Evolutionary conservation across 2,113 vertebrate species (phyloP).

Genomic region (Gallinago paraguaiae): DNA sequence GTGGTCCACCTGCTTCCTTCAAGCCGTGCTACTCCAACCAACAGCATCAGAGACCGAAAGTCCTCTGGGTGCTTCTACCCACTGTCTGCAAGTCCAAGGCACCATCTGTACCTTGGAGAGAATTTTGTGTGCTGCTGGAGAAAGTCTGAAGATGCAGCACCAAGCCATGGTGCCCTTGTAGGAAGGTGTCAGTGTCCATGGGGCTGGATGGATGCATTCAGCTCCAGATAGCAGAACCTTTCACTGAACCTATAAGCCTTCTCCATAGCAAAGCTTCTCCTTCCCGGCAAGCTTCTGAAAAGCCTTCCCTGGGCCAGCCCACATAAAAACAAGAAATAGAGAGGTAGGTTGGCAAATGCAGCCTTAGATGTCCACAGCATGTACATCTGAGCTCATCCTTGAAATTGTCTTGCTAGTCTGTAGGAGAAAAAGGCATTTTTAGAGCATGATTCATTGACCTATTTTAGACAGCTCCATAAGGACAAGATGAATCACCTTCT

Average conservation of each 20-base stretch:
- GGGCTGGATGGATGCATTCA: background rate
- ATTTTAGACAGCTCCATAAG: constrained; percentile 14
- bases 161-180: rapidly evolving
- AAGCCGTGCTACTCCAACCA: background rate
- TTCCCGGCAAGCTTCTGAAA: background rate
- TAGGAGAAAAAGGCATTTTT: constrained; percentile 22
- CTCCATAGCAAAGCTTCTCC: background rate
- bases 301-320: background rate
- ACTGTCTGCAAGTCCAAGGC: background rate
- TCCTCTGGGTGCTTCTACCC: background rate
- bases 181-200: background rate
- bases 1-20: background rate
- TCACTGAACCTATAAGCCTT: background rate
- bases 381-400: background rate
- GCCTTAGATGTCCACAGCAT: background rate
- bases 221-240: background rate
- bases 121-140: background rate
- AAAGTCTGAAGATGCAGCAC: background rate
- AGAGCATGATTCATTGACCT: constrained; percentile 40
- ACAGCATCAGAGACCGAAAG: background rate
- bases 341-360: background rate
- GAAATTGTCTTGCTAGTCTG: background rate
- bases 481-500: constrained; percentile 14
- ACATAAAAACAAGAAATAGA: background rate
- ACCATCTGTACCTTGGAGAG: background rate